Percentiles rank a stretch among this genome's conserved stretches.
phyloP scores from a whole-genome alignment of 2,888 invertebrate genomes.

The Dolichomitus sp. region DNA sequence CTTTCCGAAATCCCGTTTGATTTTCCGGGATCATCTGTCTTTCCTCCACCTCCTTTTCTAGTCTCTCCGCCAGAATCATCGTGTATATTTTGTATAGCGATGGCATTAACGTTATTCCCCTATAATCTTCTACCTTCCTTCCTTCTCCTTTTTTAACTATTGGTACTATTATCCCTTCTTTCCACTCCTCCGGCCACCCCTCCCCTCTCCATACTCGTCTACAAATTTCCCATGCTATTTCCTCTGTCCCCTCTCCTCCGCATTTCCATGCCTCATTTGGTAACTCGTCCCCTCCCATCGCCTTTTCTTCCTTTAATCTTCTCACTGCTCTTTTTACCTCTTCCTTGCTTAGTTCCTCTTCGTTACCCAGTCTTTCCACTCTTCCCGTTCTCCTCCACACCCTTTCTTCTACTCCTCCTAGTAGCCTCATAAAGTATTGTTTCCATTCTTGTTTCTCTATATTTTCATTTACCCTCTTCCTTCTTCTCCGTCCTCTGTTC shows the following conservation, averaged over 20 bases:
- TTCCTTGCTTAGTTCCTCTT: background rate
- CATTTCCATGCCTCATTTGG: conserved; percentile 35
- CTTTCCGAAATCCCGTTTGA: conserved; percentile 21
- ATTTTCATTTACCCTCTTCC: conserved; percentile 1
- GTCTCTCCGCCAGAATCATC: background rate
- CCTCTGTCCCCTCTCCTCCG: background rate
- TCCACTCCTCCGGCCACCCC: conserved; percentile 41
- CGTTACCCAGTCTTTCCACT: background rate
- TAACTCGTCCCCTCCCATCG: conserved; percentile 15
- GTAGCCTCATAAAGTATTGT: conserved; percentile 11
- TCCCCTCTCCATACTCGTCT: conserved; percentile 20
- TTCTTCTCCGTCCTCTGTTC: conserved; percentile 2
- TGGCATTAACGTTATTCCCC: conserved; percentile 46
- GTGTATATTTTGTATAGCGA: conserved; percentile 41
- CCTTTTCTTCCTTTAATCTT: conserved; percentile 11
- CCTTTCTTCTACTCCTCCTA: conserved; percentile 5
- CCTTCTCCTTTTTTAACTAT: conserved; percentile 49
- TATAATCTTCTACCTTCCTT: conserved; percentile 41
- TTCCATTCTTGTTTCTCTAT: conserved; percentile 7
- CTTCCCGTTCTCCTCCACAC: background rate
- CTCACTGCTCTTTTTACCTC: background rate
- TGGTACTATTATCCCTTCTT: conserved; percentile 18
- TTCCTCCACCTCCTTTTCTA: background rate
- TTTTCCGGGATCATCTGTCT: background rate
- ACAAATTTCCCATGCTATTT: conserved; percentile 27